Percentiles rank a stretch among this genome's conserved stretches.
Conservation (phyloP, 2,113 vertebrate species). For the Cyrtonyx montezumae region DNA sequence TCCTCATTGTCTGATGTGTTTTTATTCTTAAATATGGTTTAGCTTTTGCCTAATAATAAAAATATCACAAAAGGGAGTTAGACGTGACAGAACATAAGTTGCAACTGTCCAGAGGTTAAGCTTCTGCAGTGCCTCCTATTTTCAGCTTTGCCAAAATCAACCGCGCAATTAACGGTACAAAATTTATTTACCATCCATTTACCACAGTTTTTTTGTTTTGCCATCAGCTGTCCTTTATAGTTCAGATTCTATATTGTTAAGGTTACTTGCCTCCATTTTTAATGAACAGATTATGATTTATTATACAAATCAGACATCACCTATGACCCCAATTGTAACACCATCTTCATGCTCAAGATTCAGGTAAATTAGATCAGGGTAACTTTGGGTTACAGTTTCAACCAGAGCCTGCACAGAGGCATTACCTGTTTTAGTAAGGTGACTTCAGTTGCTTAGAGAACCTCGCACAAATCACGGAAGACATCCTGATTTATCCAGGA, state of each 20-base stretch:
- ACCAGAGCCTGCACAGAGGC: not conserved
- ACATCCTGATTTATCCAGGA: constrained; percentile 28
- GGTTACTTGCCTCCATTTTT: not conserved
- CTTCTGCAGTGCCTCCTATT: not conserved
- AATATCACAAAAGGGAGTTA: not conserved
- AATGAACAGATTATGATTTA: not conserved
- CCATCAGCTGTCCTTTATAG: not conserved
- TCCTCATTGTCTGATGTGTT: not conserved
- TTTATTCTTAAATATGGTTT: not conserved
- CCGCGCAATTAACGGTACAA: not conserved
- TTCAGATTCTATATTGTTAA: not conserved
- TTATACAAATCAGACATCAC: not conserved
- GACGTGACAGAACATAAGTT: not conserved
- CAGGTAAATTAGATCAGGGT: not conserved
- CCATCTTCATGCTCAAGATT: not conserved
- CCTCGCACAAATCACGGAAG: not conserved
- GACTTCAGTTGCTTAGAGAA: not conserved
- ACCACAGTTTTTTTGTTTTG: not conserved
- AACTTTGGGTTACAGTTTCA: not conserved
- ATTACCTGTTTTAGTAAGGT: not conserved
- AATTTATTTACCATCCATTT: not conserved
- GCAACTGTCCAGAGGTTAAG: not conserved
- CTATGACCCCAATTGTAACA: not conserved
- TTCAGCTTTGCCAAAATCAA: not conserved
- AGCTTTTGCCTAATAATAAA: not conserved